phyloP scores from a whole-genome alignment of 2,113 vertebrate genomes.

The Oxyura jamaicensis region DNA sequence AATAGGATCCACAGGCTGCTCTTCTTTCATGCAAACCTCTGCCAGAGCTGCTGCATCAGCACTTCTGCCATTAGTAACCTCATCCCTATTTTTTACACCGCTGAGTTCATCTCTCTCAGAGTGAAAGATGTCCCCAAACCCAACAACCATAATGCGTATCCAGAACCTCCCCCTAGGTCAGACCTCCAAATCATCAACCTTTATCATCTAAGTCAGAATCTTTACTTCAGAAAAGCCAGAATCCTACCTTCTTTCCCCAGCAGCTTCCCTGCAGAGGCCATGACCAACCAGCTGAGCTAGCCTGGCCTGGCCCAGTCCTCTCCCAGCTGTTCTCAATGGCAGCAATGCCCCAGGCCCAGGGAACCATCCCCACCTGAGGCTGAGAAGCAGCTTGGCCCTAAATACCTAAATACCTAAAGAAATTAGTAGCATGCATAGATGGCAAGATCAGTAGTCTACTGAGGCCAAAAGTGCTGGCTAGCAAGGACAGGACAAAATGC shows the following conservation, averaged over 20 bases:
- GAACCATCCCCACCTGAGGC: background rate
- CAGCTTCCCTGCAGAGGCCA: accelerated
- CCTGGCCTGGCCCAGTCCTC: accelerated
- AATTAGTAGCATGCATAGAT: accelerated
- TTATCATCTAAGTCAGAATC: accelerated
- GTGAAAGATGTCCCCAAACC: background rate
- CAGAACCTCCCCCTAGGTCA: background rate
- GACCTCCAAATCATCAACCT: accelerated
- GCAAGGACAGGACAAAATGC: background rate
- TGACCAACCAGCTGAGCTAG: too few species aligned
- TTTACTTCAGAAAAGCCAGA: background rate
- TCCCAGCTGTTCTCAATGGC: background rate
- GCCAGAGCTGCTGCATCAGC: background rate
- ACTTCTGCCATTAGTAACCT: background rate
- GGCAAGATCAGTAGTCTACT: accelerated
- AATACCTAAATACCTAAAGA: accelerated
- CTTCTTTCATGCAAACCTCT: background rate
- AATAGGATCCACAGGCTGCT: background rate
- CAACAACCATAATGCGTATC: accelerated
- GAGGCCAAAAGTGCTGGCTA: background rate
- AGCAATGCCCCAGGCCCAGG: background rate
- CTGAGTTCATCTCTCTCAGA: accelerated
- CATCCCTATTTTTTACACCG: accelerated
- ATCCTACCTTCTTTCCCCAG: accelerated
- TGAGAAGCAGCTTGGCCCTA: background rate